A percentile compares a stretch with the other conserved stretches of the same genome.
These are phyloP conservation scores for Pterocles orientalis DNA, from an alignment of 2,113 vertebrate genomes.

Conservation along the genomic window DNA sequence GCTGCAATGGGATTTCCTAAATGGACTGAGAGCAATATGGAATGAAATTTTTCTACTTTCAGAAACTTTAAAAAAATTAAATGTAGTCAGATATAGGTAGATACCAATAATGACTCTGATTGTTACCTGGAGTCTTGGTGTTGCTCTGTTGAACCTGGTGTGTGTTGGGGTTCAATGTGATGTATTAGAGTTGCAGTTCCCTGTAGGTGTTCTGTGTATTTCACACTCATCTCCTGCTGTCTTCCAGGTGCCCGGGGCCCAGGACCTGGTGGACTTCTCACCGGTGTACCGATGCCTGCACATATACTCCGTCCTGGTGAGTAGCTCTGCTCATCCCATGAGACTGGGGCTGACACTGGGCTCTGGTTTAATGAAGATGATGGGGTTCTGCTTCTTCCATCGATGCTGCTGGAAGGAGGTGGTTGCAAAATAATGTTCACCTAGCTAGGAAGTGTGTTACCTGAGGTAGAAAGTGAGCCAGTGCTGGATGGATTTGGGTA, in stretches of 20 bases:
- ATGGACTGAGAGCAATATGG: not conserved
- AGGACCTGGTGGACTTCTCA: conserved; percentile 97
- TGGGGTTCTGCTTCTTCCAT: not conserved
- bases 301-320: conserved; percentile 92
- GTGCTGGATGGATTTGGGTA: not conserved
- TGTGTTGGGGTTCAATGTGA: rapidly evolving
- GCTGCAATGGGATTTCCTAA: not conserved
- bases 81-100: no score
- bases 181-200: not conserved
- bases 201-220: not conserved
- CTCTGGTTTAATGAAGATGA: rapidly evolving
- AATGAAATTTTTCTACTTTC: not conserved
- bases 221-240: not conserved
- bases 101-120: no score
- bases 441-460: not conserved
- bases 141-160: no score
- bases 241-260: conserved; percentile 88
- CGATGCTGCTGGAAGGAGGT: not conserved
- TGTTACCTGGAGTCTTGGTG: not conserved
- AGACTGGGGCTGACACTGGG: rapidly evolving
- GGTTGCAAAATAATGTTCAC: not conserved
- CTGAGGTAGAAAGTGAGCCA: not conserved
- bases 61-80: not conserved
- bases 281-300: conserved; percentile 96
- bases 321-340: not conserved